Base-by-base conservation (phyloP, 2,888 invertebrate species). In the Hyposoter didymator region DNA sequence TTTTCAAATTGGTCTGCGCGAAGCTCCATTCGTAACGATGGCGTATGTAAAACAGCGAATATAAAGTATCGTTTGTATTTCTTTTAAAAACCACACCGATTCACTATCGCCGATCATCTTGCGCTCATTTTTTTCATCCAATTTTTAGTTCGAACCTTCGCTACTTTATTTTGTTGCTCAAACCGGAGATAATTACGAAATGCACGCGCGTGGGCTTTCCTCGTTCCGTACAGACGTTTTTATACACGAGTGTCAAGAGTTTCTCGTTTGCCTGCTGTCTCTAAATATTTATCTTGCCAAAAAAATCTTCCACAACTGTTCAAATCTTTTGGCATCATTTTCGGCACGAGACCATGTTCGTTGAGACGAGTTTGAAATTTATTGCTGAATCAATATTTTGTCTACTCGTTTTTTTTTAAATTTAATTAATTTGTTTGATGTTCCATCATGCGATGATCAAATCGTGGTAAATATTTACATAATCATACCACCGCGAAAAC, bases 201-300 rank as follows among this genome's bases (percentile, higher is more conserved):
- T 45, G 78, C 85, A 83, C 85, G 85, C 78, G 81, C 74, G 28
- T 64, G 17, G 17, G 32, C 45, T 62, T 59, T 76, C 39, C 52
- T 39, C 6, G 28, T 67, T 67, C 49, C 32, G 12, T 28, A 43
- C 76, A 55, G 17, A 22, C 70, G 49, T 80, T 69, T 70, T 74
- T 74, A 75, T 72, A 70, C 55, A 79, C 74, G 74, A 28, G 59
- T 28, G 78, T 74, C 47, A 49, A 17, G 39, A 78, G 62, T 14
- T 69, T 55, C 79, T 67, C 82, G 85, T 80, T 83, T 69, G 76
- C 85, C 85, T 82, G 85, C 85, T 85, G 85, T 85, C 66, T 76
- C 82, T 43, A 80, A 79, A 85, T 28, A 59, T 66, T 80, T 79
- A 79, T 82, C 79, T 83, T 66, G 64, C 10, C 22, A 39, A 49